These are phyloP conservation scores for Myripristis jacobus DNA, from an alignment of 2,797 vertebrate species.

Conservation along the genomic window DNA sequence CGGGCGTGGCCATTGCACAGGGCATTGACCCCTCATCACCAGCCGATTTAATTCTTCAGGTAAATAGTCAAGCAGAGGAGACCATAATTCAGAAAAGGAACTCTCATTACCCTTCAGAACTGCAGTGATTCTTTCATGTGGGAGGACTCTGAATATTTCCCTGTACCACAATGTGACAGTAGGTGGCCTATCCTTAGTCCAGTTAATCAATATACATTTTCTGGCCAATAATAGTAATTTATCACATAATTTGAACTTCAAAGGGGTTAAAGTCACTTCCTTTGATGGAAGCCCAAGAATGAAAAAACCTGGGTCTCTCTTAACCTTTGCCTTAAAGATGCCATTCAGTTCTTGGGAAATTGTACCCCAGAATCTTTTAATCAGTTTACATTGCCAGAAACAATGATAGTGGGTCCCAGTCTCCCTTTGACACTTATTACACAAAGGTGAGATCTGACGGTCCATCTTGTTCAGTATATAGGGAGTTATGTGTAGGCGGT, in stretches of 20 bases:
- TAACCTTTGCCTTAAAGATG: conserved; percentile 8
- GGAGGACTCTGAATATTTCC: neutral
- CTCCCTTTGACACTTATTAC: neutral
- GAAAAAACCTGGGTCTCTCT: conserved; percentile 16
- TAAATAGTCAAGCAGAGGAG: too few relatives aligned
- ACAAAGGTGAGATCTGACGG: neutral
- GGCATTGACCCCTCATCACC: too few relatives aligned
- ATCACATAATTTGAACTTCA: neutral
- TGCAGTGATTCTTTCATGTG: neutral
- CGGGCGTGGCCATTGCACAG: too few relatives aligned
- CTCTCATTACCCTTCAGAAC: neutral
- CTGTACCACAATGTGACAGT: conserved; percentile 4
- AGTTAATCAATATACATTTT: neutral
- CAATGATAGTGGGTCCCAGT: neutral
- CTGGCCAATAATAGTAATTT: neutral
- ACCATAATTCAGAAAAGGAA: neutral
- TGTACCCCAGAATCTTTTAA: conserved; percentile 15
- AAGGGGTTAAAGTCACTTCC: neutral
- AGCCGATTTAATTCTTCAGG: too few relatives aligned
- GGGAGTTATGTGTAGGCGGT: conserved; percentile 4
- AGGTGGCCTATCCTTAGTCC: conserved; percentile 6
- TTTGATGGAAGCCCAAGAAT: neutral
- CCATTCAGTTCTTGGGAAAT: conserved; percentile 17
- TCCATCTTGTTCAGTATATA: conserved; percentile 12
- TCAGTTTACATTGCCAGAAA: neutral